These are phyloP conservation scores for Malacoraja senta DNA, from an alignment of 2,797 vertebrate genomes.

Conservation along the genomic window DNA sequence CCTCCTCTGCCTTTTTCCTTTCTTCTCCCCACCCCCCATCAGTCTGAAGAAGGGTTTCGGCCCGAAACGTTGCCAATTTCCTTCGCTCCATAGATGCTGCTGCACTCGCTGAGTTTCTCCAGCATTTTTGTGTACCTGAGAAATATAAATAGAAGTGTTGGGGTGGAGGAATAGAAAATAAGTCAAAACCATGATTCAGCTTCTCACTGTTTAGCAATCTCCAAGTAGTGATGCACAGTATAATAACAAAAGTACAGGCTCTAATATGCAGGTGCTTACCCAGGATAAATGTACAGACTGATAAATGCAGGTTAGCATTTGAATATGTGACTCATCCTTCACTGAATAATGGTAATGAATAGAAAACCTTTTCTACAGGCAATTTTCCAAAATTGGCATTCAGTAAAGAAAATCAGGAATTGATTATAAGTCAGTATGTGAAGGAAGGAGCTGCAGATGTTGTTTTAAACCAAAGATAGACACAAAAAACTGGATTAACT, in stretches of 20 bases:
- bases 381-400: not conserved
- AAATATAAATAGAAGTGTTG: conserved; percentile 4
- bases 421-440: not conserved
- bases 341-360: not conserved
- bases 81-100: no score
- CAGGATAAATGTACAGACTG: not conserved
- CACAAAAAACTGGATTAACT: no score
- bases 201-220: not conserved
- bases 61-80: no score
- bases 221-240: not conserved
- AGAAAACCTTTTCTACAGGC: no score
- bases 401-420: not conserved
- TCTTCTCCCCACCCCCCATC: no score
- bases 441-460: no score
- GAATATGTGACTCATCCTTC: not conserved
- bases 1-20: no score
- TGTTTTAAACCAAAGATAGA: no score
- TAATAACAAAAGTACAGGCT: conserved; percentile 11
- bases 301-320: conserved; percentile 7
- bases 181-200: conserved; percentile 14
- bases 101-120: no score
- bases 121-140: no score
- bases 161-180: not conserved
- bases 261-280: not conserved
- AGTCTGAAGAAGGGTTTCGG: no score